These are phyloP conservation scores for Leptinotarsa tumamoca DNA, from an alignment of 2,888 invertebrate genomes.

Conservation along the genomic window DNA sequence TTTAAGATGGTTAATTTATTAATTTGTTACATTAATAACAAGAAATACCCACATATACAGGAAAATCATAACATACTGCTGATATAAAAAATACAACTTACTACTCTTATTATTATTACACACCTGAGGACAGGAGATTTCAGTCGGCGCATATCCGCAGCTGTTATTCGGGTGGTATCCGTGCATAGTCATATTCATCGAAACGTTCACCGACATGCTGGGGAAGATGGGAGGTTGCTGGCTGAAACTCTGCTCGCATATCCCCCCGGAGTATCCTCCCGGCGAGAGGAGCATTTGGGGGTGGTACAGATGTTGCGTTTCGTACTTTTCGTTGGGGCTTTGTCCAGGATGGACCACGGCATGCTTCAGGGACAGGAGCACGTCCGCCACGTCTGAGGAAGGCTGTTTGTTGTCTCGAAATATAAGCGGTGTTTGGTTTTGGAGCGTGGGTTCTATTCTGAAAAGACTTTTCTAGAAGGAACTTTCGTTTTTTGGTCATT, in stretches of 20 bases:
- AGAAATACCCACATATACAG: too few species aligned
- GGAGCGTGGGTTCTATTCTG: conserved; percentile 56
- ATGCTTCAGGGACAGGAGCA: conserved; percentile 87
- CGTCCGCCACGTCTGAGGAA: conserved; percentile 82
- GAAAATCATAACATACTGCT: too few species aligned
- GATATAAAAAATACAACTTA: too few species aligned
- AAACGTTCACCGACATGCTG: conserved; percentile 96
- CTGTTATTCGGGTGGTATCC: conserved; percentile 72
- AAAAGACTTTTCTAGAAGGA: conserved; percentile 35
- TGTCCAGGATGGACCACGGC: conserved; percentile 86
- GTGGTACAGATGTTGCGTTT: conserved; percentile 52
- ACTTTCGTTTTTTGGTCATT: not conserved
- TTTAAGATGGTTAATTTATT: too few species aligned
- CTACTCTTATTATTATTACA: conserved; percentile 26
- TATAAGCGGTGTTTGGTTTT: conserved; percentile 51
- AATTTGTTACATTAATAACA: too few species aligned
- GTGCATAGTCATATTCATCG: conserved; percentile 99
- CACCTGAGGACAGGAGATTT: conserved; percentile 79
- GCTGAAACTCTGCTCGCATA: conserved; percentile 60
- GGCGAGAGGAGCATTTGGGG: conserved; percentile 74
- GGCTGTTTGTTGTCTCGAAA: conserved; percentile 56
- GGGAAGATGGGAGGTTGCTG: conserved; percentile 75
- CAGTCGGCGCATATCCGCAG: conserved; percentile 65
- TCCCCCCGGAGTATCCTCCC: conserved; percentile 62
- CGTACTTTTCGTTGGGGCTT: conserved; percentile 53